Conservation (phyloP, 2,113 vertebrate genomes). For the Astur gentilis region DNA sequence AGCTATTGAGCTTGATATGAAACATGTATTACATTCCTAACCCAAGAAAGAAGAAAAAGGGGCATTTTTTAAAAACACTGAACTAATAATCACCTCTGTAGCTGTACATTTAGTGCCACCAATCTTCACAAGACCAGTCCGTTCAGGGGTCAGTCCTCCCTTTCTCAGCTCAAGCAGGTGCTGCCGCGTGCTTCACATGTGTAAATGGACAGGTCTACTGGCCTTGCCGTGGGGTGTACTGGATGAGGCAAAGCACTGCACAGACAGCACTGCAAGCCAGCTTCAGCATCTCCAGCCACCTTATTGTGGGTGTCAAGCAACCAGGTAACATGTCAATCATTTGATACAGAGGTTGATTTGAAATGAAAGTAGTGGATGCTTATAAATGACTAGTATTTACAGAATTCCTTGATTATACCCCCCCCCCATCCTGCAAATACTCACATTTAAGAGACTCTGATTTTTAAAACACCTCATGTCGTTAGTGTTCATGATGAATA, state of each 20-base stretch:
- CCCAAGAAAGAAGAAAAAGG: not conserved
- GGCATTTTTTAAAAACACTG: not conserved
- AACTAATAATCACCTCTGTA: not conserved
- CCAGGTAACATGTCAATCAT: not conserved
- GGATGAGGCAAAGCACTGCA: not conserved
- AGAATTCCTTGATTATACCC: not conserved
- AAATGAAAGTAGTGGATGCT: not conserved
- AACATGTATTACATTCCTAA: not conserved
- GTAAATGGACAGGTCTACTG: no score
- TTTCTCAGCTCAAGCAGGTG: not conserved
- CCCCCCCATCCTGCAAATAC: not conserved
- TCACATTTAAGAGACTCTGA: not conserved
- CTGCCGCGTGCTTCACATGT: accelerated
- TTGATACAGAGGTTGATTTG: not conserved
- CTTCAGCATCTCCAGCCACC: accelerated
- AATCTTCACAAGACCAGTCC: not conserved
- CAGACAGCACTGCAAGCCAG: accelerated
- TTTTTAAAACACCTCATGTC: not conserved
- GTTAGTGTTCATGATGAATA: not conserved
- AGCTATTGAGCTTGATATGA: not conserved
- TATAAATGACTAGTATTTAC: not conserved
- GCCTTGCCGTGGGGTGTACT: no score
- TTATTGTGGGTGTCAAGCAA: not conserved
- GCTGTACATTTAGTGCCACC: not conserved
- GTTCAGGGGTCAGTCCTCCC: not conserved